phyloP scores from a whole-genome alignment of 2,797 vertebrate genomes.

The Selene dorsalis region DNA sequence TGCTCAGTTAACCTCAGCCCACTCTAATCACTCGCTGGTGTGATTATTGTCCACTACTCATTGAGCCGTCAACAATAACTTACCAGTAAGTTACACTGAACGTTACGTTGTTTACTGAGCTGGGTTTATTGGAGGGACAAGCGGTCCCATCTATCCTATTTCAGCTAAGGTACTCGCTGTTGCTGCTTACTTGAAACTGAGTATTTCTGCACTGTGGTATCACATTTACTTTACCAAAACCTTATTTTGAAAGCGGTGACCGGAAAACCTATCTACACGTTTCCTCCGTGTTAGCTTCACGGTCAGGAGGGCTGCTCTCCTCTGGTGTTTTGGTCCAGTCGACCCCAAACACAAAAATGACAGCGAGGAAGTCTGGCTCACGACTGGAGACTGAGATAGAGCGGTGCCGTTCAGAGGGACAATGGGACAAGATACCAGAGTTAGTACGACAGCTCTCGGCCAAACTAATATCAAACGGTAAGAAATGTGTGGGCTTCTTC shows the following conservation, averaged over 20 bases:
- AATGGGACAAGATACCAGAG: constrained; percentile 96
- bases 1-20: no score
- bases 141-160: no score
- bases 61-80: no score
- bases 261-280: constrained; percentile 21
- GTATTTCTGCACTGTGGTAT: no score
- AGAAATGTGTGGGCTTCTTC: constrained; percentile 48
- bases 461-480: constrained; percentile 95
- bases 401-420: constrained; percentile 92
- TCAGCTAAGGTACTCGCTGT: no score
- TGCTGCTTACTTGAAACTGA: no score
- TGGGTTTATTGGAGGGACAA: no score
- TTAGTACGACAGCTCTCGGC: constrained; percentile 92
- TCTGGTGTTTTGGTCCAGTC: constrained; percentile 66
- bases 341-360: constrained; percentile 84
- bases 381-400: constrained; percentile 96
- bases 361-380: constrained; percentile 93
- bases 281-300: neutral
- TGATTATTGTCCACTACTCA: no score
- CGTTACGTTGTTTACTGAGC: no score
- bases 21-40: no score
- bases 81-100: no score
- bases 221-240: no score
- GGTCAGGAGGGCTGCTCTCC: neutral
- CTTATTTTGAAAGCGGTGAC: constrained; percentile 27